These are phyloP conservation scores for Myotis yumanensis DNA, from an alignment of 2,113 vertebrate genomes.

Conservation along the genomic window DNA sequence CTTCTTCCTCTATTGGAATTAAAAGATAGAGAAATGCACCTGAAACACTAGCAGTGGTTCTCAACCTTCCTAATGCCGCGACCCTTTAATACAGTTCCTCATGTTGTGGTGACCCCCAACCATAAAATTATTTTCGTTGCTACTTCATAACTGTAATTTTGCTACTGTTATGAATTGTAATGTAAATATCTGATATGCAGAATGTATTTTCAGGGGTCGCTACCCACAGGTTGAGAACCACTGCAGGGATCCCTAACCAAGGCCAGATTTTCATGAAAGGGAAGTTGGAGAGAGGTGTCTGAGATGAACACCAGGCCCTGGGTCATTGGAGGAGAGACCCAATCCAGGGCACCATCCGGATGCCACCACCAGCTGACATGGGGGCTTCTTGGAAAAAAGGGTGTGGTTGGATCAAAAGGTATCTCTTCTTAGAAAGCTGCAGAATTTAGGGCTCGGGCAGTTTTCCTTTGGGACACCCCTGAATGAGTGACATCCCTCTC, in stretches of 20 bases:
- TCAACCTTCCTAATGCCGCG: too few relatives aligned
- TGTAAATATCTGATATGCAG: too few relatives aligned
- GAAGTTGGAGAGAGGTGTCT: not conserved
- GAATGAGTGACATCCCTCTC: not conserved
- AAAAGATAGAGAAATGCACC: not conserved
- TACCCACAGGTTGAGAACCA: too few relatives aligned
- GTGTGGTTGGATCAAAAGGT: not conserved
- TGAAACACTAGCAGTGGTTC: not conserved
- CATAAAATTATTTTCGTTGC: too few relatives aligned
- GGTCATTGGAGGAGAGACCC: not conserved
- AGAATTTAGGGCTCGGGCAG: not conserved
- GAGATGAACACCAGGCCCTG: not conserved
- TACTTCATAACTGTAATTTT: too few relatives aligned
- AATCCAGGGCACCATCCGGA: not conserved
- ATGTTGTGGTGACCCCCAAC: too few relatives aligned
- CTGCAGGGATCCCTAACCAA: not conserved
- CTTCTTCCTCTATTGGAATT: not conserved
- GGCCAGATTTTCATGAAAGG: not conserved
- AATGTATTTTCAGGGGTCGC: too few relatives aligned
- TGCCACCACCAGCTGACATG: not conserved
- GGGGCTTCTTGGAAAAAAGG: not conserved
- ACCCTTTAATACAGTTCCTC: too few relatives aligned
- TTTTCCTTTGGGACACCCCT: not conserved
- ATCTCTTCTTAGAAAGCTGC: not conserved
- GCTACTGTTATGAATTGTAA: too few relatives aligned